Conservation (phyloP, 1,140 invertebrate species). For the Caenorhabditis remanei region DNA sequence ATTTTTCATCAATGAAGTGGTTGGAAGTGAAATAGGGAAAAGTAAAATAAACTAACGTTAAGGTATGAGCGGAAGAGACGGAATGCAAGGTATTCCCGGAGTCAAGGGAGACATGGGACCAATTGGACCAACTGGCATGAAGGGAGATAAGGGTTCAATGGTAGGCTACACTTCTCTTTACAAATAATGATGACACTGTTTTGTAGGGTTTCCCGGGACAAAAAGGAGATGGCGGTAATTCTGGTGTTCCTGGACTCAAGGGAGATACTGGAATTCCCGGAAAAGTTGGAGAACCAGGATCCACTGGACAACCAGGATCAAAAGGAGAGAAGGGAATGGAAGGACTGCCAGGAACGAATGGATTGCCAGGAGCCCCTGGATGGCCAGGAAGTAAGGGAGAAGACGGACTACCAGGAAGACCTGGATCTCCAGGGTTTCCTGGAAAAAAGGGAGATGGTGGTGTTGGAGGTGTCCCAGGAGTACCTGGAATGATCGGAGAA, state of each 20-base stretch:
- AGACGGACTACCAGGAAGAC: constrained; percentile 64
- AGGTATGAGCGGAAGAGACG: constrained; percentile 65
- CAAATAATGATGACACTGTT: constrained; percentile 35
- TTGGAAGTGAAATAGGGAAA: neutral
- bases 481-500: constrained; percentile 66
- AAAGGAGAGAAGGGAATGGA: constrained; percentile 67
- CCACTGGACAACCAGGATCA: constrained; percentile 59
- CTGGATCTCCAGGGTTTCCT: constrained; percentile 68
- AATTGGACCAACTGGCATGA: constrained; percentile 66
- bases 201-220: constrained; percentile 66
- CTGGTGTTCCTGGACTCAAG: constrained; percentile 65
- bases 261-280: constrained; percentile 68
- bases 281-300: constrained; percentile 67
- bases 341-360: constrained; percentile 66
- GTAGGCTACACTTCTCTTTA: constrained; percentile 18
- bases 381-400: constrained; percentile 68
- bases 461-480: constrained; percentile 64
- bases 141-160: constrained; percentile 65
- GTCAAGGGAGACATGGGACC: constrained; percentile 66
- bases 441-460: constrained; percentile 66
- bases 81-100: constrained; percentile 65
- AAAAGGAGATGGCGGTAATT: constrained; percentile 65
- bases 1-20: neutral
- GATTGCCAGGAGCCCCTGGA: constrained; percentile 65
- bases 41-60: neutral